These are phyloP conservation scores for Tenthredo distinguenda DNA, from an alignment of 2,888 invertebrate genomes.

Conservation along the genomic window DNA sequence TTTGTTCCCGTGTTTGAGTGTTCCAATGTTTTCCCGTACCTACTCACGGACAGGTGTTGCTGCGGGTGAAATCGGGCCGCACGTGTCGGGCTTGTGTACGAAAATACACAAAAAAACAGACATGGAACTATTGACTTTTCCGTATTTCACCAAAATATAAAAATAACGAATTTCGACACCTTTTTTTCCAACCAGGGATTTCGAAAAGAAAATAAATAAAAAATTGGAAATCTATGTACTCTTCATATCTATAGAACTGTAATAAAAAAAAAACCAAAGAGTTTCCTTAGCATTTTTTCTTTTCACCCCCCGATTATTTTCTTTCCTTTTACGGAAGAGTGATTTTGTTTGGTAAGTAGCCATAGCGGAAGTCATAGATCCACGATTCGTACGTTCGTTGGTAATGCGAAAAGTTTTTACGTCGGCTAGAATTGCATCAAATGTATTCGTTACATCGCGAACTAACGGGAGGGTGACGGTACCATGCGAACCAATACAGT, in stretches of 20 bases:
- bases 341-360: slow-evolving; percentile 35
- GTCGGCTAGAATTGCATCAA: slow-evolving; percentile 42
- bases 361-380: slow-evolving; percentile 46
- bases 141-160: not conserved
- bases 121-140: not conserved
- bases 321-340: not conserved
- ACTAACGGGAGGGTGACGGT: not conserved
- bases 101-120: not conserved
- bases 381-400: slow-evolving; percentile 63
- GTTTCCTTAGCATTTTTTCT: slow-evolving; percentile 3
- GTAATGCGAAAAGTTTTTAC: slow-evolving; percentile 64
- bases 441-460: slow-evolving; percentile 35
- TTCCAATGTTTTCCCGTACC: slow-evolving; percentile 21
- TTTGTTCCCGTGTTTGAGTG: slow-evolving; percentile 40
- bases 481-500: not conserved
- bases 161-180: no score
- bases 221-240: not conserved
- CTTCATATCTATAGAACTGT: not conserved
- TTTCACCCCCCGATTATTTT: not conserved
- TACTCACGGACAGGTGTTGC: slow-evolving; percentile 24
- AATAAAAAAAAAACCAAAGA: slow-evolving; percentile 7
- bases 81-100: not conserved
- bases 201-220: not conserved
- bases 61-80: slow-evolving; percentile 3
- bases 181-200: not conserved